These are phyloP conservation scores for Pithecia hirsuta DNA, from an alignment of 2,797 vertebrate species.

Conservation along the genomic window DNA sequence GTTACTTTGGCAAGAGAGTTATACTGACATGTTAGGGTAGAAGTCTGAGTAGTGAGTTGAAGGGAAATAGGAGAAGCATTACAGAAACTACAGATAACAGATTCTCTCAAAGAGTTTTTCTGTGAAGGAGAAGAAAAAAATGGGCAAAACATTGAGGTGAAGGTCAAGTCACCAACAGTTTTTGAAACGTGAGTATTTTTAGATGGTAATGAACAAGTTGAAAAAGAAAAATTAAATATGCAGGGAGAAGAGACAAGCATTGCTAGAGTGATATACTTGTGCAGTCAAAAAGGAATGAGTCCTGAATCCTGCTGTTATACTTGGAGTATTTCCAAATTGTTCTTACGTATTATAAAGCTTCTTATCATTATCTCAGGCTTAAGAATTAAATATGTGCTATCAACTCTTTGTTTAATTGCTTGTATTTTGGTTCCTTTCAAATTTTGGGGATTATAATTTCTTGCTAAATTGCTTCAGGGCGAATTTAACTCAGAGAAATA, in stretches of 20 bases:
- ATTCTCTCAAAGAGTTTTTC: neutral
- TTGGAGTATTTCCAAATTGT: neutral
- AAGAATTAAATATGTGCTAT: neutral
- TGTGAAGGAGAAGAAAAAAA: neutral
- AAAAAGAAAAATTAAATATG: neutral
- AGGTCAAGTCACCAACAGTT: neutral
- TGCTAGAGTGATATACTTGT: neutral
- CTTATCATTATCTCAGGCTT: neutral
- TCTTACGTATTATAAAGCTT: neutral
- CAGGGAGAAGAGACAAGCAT: neutral
- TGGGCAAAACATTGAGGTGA: neutral
- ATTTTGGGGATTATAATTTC: neutral
- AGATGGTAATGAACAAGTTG: neutral
- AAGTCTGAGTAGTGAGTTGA: neutral
- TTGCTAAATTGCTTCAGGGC: neutral
- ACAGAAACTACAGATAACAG: neutral
- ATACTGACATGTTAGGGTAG: neutral
- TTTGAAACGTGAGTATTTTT: neutral
- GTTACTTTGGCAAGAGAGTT: neutral
- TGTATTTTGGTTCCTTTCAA: neutral
- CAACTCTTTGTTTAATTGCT: neutral
- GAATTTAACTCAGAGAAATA: neutral
- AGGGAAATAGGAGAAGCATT: neutral
- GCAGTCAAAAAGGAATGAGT: neutral
- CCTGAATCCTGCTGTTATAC: neutral